Conservation (phyloP, 2,888 invertebrate species). For the Malacosoma neustria region DNA sequence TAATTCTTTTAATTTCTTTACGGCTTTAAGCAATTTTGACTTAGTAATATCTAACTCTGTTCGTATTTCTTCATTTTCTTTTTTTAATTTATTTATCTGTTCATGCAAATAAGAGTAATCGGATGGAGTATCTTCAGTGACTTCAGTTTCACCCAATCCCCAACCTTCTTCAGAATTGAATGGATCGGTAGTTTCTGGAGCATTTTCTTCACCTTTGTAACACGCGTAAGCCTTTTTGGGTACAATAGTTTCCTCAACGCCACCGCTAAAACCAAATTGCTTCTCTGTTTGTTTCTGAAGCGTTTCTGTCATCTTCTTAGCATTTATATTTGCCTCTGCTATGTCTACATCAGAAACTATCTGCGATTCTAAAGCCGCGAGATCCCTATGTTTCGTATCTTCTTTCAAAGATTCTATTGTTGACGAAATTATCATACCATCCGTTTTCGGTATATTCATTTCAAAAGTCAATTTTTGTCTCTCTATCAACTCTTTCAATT, state of each 20-base stretch:
- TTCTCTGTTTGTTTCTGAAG: conserved; percentile 22
- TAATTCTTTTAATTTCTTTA: conserved; percentile 89
- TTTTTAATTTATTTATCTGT: conserved; percentile 73
- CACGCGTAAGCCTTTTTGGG: conserved; percentile 73
- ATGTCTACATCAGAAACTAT: conserved; percentile 38
- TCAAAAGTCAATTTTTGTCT: conserved; percentile 54
- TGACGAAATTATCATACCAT: conserved; percentile 63
- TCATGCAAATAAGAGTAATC: conserved; percentile 73
- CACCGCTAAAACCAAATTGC: conserved; percentile 14
- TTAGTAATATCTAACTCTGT: conserved; percentile 79
- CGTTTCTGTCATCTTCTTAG: conserved; percentile 29
- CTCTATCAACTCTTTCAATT: conserved; percentile 47
- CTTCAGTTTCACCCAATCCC: conserved; percentile 50
- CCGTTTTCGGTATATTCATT: conserved; percentile 70
- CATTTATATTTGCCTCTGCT: conserved; percentile 19
- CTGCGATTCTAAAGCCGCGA: conserved; percentile 53
- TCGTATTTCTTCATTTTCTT: conserved; percentile 72
- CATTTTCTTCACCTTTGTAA: conserved; percentile 39
- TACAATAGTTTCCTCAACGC: conserved; percentile 52
- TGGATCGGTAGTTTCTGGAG: conserved; percentile 33
- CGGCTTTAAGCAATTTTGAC: conserved; percentile 83
- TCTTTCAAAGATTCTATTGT: conserved; percentile 51
- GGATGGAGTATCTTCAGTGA: conserved; percentile 38
- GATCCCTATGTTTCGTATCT: conserved; percentile 30
- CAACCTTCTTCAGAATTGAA: conserved; percentile 64